Evolutionary conservation across 2,888 invertebrate species (phyloP).

Genomic region (Pristionchus exspectatus): DNA sequence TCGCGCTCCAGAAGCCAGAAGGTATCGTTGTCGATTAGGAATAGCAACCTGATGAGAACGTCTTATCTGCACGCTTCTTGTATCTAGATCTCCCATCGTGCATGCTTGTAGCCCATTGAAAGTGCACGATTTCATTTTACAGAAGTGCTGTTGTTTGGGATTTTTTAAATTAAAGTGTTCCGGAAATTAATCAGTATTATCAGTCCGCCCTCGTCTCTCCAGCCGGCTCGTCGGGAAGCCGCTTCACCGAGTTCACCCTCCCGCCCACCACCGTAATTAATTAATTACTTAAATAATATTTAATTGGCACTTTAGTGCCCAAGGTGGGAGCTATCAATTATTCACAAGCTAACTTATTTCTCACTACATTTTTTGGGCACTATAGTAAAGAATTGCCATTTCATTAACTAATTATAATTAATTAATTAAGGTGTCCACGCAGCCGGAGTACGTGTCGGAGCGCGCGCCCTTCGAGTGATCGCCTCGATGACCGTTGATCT

Average conservation of each 20-base stretch:
- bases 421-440: not conserved
- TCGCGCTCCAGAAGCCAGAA: not conserved
- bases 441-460: conserved; percentile 41
- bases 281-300: not conserved
- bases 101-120: too few species aligned
- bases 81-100: too few species aligned
- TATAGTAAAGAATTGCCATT: not conserved
- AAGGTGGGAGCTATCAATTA: too few species aligned
- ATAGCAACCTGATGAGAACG: not conserved
- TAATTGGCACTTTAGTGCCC: too few species aligned
- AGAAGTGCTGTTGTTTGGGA: too few species aligned
- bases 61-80: too few species aligned
- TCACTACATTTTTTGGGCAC: too few species aligned
- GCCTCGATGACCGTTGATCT: not conserved
- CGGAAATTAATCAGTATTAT: not conserved
- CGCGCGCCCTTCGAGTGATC: conserved; percentile 30
- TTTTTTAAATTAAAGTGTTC: too few species aligned
- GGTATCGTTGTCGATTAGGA: not conserved
- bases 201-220: conserved; percentile 29
- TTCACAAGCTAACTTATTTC: too few species aligned
- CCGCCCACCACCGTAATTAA: conserved; percentile 4
- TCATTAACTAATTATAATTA: not conserved
- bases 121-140: too few species aligned
- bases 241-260: conserved; percentile 24
- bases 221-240: not conserved